Evolutionary conservation across 2,888 invertebrate species (phyloP).

Genomic region (Saturnia pavonia): DNA sequence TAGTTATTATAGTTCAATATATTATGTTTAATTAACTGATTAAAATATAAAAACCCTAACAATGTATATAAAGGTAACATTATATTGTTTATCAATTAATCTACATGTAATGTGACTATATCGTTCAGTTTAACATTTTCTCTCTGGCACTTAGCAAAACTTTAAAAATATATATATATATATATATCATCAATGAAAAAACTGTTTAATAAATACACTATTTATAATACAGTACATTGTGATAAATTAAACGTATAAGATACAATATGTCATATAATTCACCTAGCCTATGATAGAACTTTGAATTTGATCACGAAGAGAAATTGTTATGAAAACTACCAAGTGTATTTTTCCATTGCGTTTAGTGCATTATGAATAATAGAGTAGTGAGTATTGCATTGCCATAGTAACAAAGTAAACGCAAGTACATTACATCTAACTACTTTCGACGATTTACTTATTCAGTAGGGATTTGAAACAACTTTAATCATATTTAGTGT

Average conservation of each 20-base stretch:
- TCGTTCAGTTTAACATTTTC: slow-evolving; percentile 42
- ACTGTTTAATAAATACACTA: slow-evolving; percentile 38
- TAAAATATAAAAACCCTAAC: background rate
- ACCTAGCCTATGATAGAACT: slow-evolving; percentile 81
- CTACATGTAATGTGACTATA: background rate
- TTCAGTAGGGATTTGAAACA: slow-evolving; percentile 48
- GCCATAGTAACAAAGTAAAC: slow-evolving; percentile 71
- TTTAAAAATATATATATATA: slow-evolving; percentile 27
- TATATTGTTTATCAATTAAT: background rate
- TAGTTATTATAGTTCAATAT: no score
- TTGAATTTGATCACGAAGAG: slow-evolving; percentile 80
- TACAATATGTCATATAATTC: slow-evolving; percentile 71
- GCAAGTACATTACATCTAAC: slow-evolving; percentile 74
- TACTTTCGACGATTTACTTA: slow-evolving; percentile 72
- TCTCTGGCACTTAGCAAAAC: slow-evolving; percentile 37
- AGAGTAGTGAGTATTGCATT: slow-evolving; percentile 69
- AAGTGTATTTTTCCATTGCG: slow-evolving; percentile 72
- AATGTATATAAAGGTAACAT: background rate
- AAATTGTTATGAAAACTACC: slow-evolving; percentile 81
- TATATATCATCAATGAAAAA: slow-evolving; percentile 35
- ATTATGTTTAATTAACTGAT: no score
- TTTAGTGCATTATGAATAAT: slow-evolving; percentile 77
- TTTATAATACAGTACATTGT: slow-evolving; percentile 49
- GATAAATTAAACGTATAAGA: slow-evolving; percentile 57
- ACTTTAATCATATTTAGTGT: slow-evolving; percentile 52